Evolutionary conservation across 2,113 vertebrate genomes (phyloP).

Genomic region (Willisornis vidua): DNA sequence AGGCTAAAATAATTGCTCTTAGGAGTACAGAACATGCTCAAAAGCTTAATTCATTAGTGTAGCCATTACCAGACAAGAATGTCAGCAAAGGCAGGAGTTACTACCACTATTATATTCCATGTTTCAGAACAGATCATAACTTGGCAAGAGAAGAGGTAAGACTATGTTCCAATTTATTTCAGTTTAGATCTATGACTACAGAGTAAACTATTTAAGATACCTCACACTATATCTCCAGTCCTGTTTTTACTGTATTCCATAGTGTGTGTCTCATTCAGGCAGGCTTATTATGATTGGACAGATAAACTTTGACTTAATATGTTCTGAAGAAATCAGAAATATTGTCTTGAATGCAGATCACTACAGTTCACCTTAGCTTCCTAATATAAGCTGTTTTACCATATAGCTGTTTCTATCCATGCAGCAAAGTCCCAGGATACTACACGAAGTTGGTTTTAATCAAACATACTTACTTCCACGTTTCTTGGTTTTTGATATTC

Average conservation of each 20-base stretch:
- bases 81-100: not conserved
- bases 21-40: not conserved
- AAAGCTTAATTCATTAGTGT: not conserved
- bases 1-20: not conserved
- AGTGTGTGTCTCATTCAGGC: not conserved
- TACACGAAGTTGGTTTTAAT: not conserved
- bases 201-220: not conserved
- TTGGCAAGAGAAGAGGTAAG: not conserved
- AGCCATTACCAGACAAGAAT: not conserved
- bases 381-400: not conserved
- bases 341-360: not conserved
- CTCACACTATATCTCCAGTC: not conserved
- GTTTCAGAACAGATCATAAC: not conserved
- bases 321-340: not conserved
- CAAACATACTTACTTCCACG: not conserved
- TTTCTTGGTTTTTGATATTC: not conserved
- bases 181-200: not conserved
- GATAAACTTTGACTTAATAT: not conserved
- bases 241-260: not conserved
- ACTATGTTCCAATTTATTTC: not conserved
- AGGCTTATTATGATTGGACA: not conserved
- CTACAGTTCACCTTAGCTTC: not conserved
- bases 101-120: not conserved
- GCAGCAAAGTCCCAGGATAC: not conserved
- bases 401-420: not conserved